Evolutionary conservation across 2,797 vertebrate species (phyloP), one percentile per base, ranked within the genome.

Genomic region (Ctenopoma multispine): DNA sequence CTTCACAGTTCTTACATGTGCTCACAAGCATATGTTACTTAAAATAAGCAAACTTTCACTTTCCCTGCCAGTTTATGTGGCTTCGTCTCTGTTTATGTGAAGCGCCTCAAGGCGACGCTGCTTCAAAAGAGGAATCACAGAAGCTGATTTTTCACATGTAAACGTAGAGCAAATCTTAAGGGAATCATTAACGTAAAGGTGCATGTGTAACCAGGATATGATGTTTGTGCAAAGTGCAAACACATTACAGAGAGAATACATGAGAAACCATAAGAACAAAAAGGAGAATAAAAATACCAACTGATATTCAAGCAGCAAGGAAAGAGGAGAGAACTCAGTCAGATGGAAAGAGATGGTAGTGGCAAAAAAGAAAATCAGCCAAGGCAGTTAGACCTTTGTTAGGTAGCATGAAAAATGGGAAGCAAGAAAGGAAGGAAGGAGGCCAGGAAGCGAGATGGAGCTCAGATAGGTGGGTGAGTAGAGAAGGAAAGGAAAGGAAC

Each of bases 321-420:
- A 55, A n/a, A 15, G 40, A 7, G 8, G 5, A 13, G 23, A 10
- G 1, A n/a, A 13, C 7, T 24, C 24, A 24, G 24, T 2, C 4
- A 4, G 24, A 24, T 24, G 24, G 40, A 36, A 24, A 46, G 17
- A 63, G n/a, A 3, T 56, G 40, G 13, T 65, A 47, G 31, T 24
- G 36, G 23, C 20, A n/a, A 17, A 44, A 41, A 48, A 24, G 24
- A 24, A 24, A 24, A 24, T 31, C 5, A 7, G 29, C 7, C 29
- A 24, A 51, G 24, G 27, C 3, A 65, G 74, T 65, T 29, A 31
- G 51, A 63, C 1, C 27, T 47, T 78, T 23, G 5, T 67, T 69
- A 69, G 68, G 41, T 60, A 36, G 53, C 36, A 36, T 11, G 11
- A 12, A 36, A 36, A 36, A 10, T 40, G 11, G 44, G 12, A 43